Evolutionary conservation across 2,113 vertebrate genomes (phyloP), one percentile per base, ranked within the genome.

Genomic region (Enhydra lutris): DNA sequence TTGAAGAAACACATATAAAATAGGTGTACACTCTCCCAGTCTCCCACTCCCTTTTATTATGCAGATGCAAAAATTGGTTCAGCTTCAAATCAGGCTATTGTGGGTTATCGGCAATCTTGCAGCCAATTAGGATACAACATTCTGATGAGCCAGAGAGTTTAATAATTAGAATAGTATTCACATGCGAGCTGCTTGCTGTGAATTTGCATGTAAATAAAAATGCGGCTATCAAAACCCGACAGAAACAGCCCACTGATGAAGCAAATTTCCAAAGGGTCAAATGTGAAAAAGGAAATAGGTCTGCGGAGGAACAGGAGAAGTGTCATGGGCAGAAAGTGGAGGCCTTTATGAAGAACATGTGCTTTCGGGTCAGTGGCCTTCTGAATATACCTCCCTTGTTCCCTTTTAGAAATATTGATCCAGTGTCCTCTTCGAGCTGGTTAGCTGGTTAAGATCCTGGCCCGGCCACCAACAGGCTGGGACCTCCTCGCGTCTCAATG

Each of bases 111-210:
- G 93, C 98, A 97, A 97, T 97, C 97, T 95, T 0, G 1, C 57
- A 97, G 97, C 98, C 98, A 98, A 98, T 98, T 98, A 98, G 92
- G 97, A 93, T 57, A 24, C 97, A 61, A 96, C 86, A 95, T 97
- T 97, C 96, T 98, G 98, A 99, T 98, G 98, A 98, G 95, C 95
- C 85, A 79, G 1, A 69, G 96, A 95, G 93, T 97, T 98, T 84
- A 98, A 98, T 98, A 97, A 99, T 98, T 98, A 98, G 97, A 97
- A 94, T 91, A 92, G 97, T 97, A 98, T 98, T 98, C 98, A 98
- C 97, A 97, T 89, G 97, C 59, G 91, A 95, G 91, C 96, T 96
- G 89, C 98, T 98, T 91, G 96, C 98, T 98, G 95, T 94, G 90
- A 96, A 98, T 98, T 96, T 98, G 97, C 98, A 98, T 98, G 98